A percentile compares a stretch with the other conserved stretches of the same genome.
Evolutionary conservation across 2,888 invertebrate genomes (phyloP).

Genomic region (Odontocolon sp.): DNA sequence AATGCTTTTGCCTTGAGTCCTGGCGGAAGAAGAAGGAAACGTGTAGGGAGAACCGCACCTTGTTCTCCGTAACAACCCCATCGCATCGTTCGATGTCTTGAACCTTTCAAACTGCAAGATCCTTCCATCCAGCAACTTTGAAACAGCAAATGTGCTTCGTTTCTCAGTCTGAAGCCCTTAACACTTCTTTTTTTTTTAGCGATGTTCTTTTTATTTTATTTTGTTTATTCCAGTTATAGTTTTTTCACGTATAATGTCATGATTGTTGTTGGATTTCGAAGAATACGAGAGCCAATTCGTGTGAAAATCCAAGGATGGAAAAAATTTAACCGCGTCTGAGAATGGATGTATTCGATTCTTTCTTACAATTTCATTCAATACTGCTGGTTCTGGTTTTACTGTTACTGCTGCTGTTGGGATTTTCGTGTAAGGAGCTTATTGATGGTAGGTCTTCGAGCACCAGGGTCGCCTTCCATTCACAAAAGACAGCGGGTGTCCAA

Average conservation of each 20-base stretch:
- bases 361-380: constrained; percentile 61
- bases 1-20: constrained; percentile 18
- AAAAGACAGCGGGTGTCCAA: constrained; percentile 66
- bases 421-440: constrained; percentile 61
- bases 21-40: not conserved
- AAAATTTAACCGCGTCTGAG: constrained; percentile 55
- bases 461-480: constrained; percentile 57
- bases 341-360: constrained; percentile 41
- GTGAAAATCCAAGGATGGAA: constrained; percentile 59
- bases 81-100: constrained; percentile 47
- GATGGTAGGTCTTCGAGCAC: constrained; percentile 45
- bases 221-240: constrained; percentile 53
- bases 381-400: constrained; percentile 14
- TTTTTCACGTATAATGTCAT: constrained; percentile 33
- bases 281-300: constrained; percentile 51
- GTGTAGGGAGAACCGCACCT: constrained; percentile 20
- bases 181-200: constrained; percentile 34
- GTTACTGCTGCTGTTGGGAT: constrained; percentile 43
- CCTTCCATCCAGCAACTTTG: constrained; percentile 46
- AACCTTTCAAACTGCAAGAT: constrained; percentile 55
- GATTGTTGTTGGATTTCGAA: constrained; percentile 22
- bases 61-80: constrained; percentile 49
- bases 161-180: constrained; percentile 34
- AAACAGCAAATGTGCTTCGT: constrained; percentile 49
- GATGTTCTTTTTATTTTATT: constrained; percentile 50